These are phyloP conservation scores for Mylabris phalerata DNA, from an alignment of 1,140 invertebrate genomes.

Conservation along the genomic window DNA sequence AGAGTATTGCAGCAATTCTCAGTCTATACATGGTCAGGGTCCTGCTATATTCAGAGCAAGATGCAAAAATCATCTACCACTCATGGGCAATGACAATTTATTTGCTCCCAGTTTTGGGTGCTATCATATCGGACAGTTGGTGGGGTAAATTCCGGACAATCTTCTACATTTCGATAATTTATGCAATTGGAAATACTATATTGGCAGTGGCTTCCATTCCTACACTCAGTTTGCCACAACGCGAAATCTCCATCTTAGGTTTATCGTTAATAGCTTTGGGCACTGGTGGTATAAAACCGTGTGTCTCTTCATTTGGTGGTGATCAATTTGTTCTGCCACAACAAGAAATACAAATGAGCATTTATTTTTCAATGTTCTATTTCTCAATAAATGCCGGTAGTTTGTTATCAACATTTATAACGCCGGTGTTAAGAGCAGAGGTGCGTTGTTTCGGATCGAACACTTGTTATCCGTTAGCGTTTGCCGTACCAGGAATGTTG, in stretches of 20 bases:
- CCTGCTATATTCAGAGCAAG: constrained; percentile 56
- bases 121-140: constrained; percentile 79
- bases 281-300: constrained; percentile 96
- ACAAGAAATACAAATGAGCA: constrained; percentile 66
- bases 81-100: constrained; percentile 78
- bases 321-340: constrained; percentile 86
- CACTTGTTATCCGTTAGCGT: constrained; percentile 85
- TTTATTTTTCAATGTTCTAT: constrained; percentile 92
- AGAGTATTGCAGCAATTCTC: constrained; percentile 64
- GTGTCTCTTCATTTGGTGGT: constrained; percentile 93
- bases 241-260: constrained; percentile 68
- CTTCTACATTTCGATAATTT: constrained; percentile 80
- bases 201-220: constrained; percentile 64
- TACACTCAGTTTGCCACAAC: constrained; percentile 46
- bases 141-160: constrained; percentile 87
- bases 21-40: constrained; percentile 69
- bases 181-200: constrained; percentile 75
- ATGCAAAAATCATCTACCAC: constrained; percentile 77
- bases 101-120: constrained; percentile 79
- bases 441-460: constrained; percentile 74
- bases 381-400: constrained; percentile 90
- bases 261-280: constrained; percentile 79
- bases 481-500: constrained; percentile 81
- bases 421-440: constrained; percentile 77
- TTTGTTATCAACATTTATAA: constrained; percentile 82